These are phyloP conservation scores for Tauraco hartlaubi DNA, from an alignment of 2,797 vertebrate genomes.

Conservation along the genomic window DNA sequence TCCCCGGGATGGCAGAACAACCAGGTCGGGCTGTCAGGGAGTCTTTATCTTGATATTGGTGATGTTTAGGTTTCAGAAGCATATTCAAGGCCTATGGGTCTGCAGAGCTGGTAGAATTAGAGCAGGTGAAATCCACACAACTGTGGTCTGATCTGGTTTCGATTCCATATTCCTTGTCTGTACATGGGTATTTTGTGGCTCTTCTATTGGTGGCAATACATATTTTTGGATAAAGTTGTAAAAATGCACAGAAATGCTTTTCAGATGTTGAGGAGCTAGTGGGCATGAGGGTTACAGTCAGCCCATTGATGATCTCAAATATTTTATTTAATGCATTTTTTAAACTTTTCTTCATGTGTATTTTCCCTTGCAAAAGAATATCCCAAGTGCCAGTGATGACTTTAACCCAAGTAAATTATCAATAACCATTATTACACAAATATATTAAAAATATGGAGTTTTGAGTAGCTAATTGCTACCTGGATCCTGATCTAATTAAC, in stretches of 20 bases:
- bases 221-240: not conserved
- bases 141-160: not conserved
- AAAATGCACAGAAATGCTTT: not conserved
- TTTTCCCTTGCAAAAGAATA: slow-evolving; percentile 1
- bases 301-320: not conserved
- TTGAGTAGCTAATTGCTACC: not conserved
- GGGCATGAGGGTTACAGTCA: not conserved
- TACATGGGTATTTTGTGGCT: not conserved
- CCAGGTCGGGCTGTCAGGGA: not conserved
- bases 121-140: not conserved
- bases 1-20: not conserved
- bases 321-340: not conserved
- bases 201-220: not conserved
- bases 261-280: not conserved
- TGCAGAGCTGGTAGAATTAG: not conserved
- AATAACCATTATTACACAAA: not conserved
- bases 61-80: not conserved
- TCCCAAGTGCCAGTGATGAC: not conserved
- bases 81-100: not conserved
- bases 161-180: not conserved
- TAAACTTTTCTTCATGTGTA: not conserved
- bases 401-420: not conserved
- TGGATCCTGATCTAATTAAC: not conserved
- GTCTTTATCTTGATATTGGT: not conserved
- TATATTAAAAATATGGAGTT: not conserved